Base-by-base conservation (phyloP, 2,888 invertebrate genomes). In the Cybosia mesomella region DNA sequence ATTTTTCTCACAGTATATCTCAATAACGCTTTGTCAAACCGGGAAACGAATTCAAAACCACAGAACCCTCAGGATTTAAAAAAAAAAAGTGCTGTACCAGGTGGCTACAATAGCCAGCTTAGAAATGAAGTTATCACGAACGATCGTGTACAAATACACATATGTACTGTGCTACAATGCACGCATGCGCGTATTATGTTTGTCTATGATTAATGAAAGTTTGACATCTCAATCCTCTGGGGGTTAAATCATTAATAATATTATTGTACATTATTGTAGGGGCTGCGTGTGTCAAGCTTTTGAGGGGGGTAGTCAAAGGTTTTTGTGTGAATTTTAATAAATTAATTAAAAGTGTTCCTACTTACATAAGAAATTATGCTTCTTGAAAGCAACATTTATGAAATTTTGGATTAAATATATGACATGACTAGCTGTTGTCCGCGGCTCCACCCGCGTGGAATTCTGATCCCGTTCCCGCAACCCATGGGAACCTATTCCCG, bases 161-260 rank as follows among this genome's bases (percentile, higher is more conserved):
- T 32, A 62, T 61, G n/a, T 55, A 55, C 54, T 43, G 39, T 18
- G 8, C 18, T 61, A 61, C 61, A 61, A 61, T 61, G n/a, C 49
- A 64, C 24, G n/a, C 39, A 18, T 57, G 15, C 34, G 21, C 18
- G 39, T 67, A 69, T 66, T 61, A 61, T 70, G 21, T 36, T 58
- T 57, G 61, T 71, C 78, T 22, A 74, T 87, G 87, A 87, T 87
- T 87, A 87, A 87, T 87, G 85, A 78, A 70, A 59, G 67, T 21
- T 49, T 69, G 75, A 89, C 85, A 61, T 86, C 89, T 90, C 89
- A 86, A 90, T 90, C 77, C 89, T 86, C 81, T 36, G 32, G 86
- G 85, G 83, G 75, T 67, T 53, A 10, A 24, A 83, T 81, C 87
- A 89, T 89, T 89, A 88, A 89, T 61, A 55, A 55, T 61, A 59